Base-by-base conservation (phyloP, 2,113 vertebrate species). In the Pimephales promelas region DNA sequence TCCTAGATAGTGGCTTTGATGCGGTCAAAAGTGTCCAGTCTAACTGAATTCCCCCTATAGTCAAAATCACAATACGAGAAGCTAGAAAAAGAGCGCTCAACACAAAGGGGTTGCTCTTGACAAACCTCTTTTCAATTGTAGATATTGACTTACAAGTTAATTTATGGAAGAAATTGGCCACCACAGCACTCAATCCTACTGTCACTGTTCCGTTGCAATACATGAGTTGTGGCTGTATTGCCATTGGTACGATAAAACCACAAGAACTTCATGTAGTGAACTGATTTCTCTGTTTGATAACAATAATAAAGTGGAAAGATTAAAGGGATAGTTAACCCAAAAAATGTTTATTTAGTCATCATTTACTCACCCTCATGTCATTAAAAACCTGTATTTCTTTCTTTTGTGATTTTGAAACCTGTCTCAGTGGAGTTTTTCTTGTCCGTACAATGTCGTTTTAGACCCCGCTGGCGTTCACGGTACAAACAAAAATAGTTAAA, bases 401-500 rank as follows among this genome's bases (percentile, higher is more conserved):
- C 68, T 71, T 24, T 2, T 24, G 22, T 72, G 6, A 68, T 36
- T 34, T 66, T 20, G 28, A 66, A 66, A 66, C 31, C 14, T 62
- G 4, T 62, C 26, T 18, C 20, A 8, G 28, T 31, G 47, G 40
- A 3, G 45, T 1, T 47, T 11, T 13, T 47, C 11, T 47, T 47
- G 45, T 47, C 10, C 10, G 11, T 54, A 54, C 49, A 54, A 20
- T 54, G 18, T 54, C 1, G 18, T 22, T 54, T 54, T 22, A 14
- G 6, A 22, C 52, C 52, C n/a, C 0, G 13, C 57, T 61, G n/a
- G 10, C n/a, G 24, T 45, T 45, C n/a, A 45, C 40, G 26, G 57
- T 57, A 75, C 66, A 72, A 82, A 57, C 83, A 86, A 84, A 89
- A 62, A 72, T 47, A 82, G 76, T 59, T 8, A 52, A 87, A 64